Evolutionary conservation across 2,113 vertebrate genomes (phyloP), one percentile per base, ranked within the genome.

Genomic region (Nothobranchius furzeri): DNA sequence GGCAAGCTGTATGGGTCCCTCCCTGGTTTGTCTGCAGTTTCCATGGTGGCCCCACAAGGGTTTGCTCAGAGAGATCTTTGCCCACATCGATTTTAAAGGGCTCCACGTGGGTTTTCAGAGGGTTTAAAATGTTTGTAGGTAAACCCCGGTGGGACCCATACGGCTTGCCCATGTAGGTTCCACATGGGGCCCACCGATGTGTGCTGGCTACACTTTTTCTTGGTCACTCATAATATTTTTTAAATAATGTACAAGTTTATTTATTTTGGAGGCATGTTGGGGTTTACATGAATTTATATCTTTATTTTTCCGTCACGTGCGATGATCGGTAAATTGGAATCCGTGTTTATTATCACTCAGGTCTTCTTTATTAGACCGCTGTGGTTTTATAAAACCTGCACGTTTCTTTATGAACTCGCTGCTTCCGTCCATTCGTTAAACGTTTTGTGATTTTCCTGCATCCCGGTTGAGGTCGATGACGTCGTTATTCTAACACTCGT

Each of bases 261-360:
- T 73, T 79, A 35, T 60, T 58, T 76, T 80, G 25, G 17, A 45
- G 58, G 60, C 68, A 72, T 78, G 64, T 69, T 64, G 45, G 61
- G 70, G 12, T 84, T 81, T 78, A 87, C 86, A 84, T 86, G 75
- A 85, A 76, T 68, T 82, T 67, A 56, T 40, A 49, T n/a, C 4
- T 66, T 35, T 64, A 30, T 30, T 43, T 69, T 70, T 62, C 37
- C 40, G 11, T 59, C 48, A 78, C 37, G 77, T 79, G 75, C 81
- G 51, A 55, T 67, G 1, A 46, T 60, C 11, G 66, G 65, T 43
- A 60, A 51, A 68, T 46, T 55, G 17, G 1, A n/a, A 47, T 49
- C 40, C 20, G n/a, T 63, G 24, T 66, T 70, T 60, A 11, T 50
- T 1, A n/a, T 17, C 35, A 42, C 9, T 25, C 49, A 3, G 30